phyloP scores from a whole-genome alignment of 2,797 vertebrate genomes.

The Acrossocheilus fasciatus region DNA sequence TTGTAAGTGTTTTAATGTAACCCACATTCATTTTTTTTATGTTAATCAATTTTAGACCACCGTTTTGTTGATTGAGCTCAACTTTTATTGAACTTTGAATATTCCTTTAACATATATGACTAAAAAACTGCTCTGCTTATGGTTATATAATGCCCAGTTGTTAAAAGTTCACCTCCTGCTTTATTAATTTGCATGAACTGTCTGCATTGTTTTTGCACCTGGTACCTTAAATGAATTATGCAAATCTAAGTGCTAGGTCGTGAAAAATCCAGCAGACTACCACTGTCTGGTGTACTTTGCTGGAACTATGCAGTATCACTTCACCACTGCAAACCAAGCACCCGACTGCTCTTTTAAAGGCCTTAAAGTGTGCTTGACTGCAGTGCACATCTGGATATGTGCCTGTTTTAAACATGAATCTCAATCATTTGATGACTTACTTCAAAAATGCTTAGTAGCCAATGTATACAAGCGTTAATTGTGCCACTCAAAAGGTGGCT shows the following conservation, averaged over 20 bases:
- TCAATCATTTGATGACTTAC: background rate
- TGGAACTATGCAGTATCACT: background rate
- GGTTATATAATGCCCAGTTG: background rate
- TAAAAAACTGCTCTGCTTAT: background rate
- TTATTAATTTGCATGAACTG: slow-evolving; percentile 2
- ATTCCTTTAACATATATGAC: background rate
- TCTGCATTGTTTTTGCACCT: slow-evolving; percentile 31
- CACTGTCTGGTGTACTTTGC: background rate
- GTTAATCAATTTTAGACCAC: background rate
- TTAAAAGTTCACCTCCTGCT: background rate
- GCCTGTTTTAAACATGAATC: background rate
- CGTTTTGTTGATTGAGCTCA: background rate
- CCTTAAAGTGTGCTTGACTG: background rate
- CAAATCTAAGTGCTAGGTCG: background rate
- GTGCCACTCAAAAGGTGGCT: background rate
- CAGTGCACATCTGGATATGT: background rate
- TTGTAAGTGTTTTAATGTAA: too few relatives aligned
- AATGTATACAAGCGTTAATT: background rate
- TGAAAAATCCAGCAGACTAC: background rate
- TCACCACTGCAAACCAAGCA: background rate
- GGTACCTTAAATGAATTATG: background rate
- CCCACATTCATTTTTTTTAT: too few relatives aligned
- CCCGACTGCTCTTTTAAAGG: background rate
- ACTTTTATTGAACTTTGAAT: background rate
- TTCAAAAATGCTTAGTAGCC: background rate